Base-by-base conservation (phyloP, 2,888 invertebrate species). In the Tipula lateralis region DNA sequence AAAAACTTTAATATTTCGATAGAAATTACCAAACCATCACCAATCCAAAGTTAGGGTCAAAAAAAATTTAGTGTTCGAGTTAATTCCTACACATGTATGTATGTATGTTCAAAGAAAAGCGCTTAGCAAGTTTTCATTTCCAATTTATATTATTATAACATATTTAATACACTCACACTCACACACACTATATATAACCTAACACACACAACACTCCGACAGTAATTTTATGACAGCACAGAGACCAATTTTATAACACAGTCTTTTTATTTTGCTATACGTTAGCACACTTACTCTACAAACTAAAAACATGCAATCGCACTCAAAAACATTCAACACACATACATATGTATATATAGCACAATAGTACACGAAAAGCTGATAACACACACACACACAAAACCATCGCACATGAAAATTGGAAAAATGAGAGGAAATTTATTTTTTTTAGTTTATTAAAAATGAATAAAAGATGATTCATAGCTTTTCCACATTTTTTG, bases 391-490 rank as follows among this genome's bases (percentile, higher is more conserved):
- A 66, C 7, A 66, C 19, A 19, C 66, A 66, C n/a, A n/a, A n/a
- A n/a, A 66, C 24, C 66, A 66, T 66, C 24, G 66, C 66, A 66
- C 66, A 66, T 66, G 66, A 66, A 66, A 66, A 66, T 24, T 66
- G 66, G 66, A 66, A 66, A 66, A 66, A 24, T 66, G 66, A 66
- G 66, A 66, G 66, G 24, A 24, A 66, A 24, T 66, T 50, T 50
- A 5, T 50, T 6, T 19, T 50, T 4, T 66, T 24, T 66, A 66
- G 66, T 66, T 66, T 66, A 66, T 66, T 66, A 66, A 66, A 66
- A 66, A 66, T 66, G 66, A 66, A 66, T 66, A 66, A 66, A 66
- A 66, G 66, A 66, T 66, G 66, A 66, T 66, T 66, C 66, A 66
- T 66, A 66, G 66, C 19, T 24, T 66, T 66, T 66, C 24, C 24